Evolutionary conservation across 1,140 invertebrate species (phyloP), one percentile per base, ranked within the genome.

Genomic region (Ips nitidus): DNA sequence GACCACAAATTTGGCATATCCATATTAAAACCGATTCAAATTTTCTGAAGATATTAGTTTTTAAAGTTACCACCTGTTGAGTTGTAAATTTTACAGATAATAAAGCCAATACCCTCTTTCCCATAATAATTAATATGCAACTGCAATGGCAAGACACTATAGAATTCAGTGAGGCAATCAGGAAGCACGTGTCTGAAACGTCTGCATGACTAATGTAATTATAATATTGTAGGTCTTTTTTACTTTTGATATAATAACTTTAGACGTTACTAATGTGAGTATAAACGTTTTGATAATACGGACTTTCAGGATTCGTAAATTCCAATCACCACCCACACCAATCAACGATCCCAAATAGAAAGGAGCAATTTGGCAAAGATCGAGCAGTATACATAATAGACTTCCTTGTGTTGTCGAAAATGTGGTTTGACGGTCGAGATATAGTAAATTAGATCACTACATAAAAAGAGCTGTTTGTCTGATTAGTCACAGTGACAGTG

Each of bases 291-390:
- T 5, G 45, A 47, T 47, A n/a, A 47, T n/a, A 47, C 45, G 45
- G n/a, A 47, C n/a, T 47, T 47, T n/a, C 45, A 47, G 4, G 4
- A 47, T 5, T 5, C 4, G 45, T 47, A 5, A 4, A 47, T n/a
- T 47, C n/a, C 45, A 47, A 47, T 47, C 45, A 47, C 45, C 45
- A 47, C 45, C 45, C 45, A 38, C 3, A 37, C 8, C 37, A 55
- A 55, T 4, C 37, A 55, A 8, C 53, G 53, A 55, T 22, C 53
- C 53, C 53, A 55, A 22, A 55, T 55, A 37, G 53, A 55, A 55
- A 55, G 53, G 53, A 1, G 8, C 53, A 55, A 55, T 55, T 55
- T 22, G 22, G 6, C 37, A 8, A 37, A 8, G 53, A 55, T 8
- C 37, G 37, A 2, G 37, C 6, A 55, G 6, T 6, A 22, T 5